Conservation (phyloP, 2,797 vertebrate species). For the Hozukius guyotensis region DNA sequence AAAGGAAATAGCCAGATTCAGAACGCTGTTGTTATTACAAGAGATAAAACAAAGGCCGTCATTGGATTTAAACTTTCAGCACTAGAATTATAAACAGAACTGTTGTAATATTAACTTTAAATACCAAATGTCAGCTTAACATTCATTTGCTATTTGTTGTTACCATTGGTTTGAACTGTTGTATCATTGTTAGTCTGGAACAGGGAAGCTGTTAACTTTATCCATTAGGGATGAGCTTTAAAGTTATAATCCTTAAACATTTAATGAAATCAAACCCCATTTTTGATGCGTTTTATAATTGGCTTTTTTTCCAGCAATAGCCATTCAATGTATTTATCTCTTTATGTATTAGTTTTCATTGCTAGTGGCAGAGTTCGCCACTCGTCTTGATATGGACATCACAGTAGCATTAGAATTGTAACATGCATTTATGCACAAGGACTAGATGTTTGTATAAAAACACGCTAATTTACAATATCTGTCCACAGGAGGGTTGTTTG, state of each 20-base stretch:
- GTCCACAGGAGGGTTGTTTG: too few relatives aligned
- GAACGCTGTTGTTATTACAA: not conserved
- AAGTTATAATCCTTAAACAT: not conserved
- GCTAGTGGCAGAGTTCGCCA: not conserved
- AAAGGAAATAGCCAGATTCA: constrained; percentile 39
- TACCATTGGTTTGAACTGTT: not conserved
- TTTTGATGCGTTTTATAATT: rapidly evolving
- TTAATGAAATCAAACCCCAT: too few relatives aligned
- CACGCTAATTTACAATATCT: too few relatives aligned
- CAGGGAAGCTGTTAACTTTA: not conserved
- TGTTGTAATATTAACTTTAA: not conserved
- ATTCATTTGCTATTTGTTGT: not conserved
- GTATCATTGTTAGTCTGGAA: not conserved
- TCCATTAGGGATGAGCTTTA: not conserved
- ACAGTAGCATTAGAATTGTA: too few relatives aligned
- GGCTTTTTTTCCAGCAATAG: too few relatives aligned
- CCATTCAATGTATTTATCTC: not conserved
- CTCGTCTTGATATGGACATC: too few relatives aligned
- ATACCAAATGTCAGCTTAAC: not conserved
- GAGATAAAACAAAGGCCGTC: not conserved
- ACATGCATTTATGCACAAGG: too few relatives aligned
- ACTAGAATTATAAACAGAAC: not conserved
- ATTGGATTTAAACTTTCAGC: not conserved
- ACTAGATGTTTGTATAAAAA: too few relatives aligned
- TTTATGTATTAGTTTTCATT: not conserved